Evolutionary conservation across 2,113 vertebrate species (phyloP).

Genomic region (Fregata magnificens): DNA sequence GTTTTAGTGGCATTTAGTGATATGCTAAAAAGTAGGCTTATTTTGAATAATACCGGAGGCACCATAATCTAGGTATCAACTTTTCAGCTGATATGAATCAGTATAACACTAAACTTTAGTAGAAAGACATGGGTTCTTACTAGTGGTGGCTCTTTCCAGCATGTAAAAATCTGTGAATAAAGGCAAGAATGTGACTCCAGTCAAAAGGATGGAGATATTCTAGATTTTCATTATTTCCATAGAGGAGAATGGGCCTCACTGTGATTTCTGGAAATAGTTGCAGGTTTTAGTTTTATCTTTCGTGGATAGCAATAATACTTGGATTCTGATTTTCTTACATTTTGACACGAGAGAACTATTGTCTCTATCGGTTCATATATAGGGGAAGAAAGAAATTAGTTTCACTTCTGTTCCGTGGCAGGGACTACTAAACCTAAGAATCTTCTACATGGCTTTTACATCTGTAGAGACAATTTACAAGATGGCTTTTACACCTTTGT

Average conservation of each 20-base stretch:
- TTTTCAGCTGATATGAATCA: neutral
- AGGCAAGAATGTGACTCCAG: neutral
- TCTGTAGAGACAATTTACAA: neutral
- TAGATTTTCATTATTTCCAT: neutral
- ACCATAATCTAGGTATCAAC: neutral
- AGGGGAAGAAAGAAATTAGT: neutral
- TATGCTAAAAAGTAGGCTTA: neutral
- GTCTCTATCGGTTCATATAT: neutral
- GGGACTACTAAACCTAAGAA: neutral
- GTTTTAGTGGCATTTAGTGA: neutral
- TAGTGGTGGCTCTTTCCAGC: neutral
- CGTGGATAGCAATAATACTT: neutral
- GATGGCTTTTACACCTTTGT: neutral
- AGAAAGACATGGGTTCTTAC: neutral
- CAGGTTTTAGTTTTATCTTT: neutral
- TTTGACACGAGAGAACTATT: neutral
- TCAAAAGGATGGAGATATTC: neutral
- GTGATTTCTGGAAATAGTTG: neutral
- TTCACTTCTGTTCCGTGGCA: neutral
- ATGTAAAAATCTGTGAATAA: neutral
- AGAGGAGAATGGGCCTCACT: neutral
- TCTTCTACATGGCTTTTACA: neutral
- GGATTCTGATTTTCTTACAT: neutral
- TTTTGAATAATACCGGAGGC: neutral
- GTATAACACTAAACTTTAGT: neutral